Evolutionary conservation across 2,888 invertebrate species (phyloP).

Genomic region (Lysandra coridon): DNA sequence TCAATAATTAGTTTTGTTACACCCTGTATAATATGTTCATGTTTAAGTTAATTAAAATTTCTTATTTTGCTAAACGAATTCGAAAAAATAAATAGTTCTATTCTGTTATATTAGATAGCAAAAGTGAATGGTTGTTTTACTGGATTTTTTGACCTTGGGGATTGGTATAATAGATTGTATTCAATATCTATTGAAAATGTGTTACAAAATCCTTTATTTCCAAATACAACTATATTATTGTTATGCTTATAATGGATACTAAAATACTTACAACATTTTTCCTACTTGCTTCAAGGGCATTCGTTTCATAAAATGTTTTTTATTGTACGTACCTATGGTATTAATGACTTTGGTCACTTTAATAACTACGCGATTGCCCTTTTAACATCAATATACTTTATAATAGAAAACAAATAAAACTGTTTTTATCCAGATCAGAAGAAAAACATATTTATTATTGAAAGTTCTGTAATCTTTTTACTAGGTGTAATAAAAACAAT

Average conservation of each 20-base stretch:
- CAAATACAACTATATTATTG: too few relatives aligned
- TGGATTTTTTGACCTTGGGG: constrained; percentile 3
- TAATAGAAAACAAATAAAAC: too few relatives aligned
- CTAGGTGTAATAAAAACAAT: background rate
- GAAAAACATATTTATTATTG: background rate
- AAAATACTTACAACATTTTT: background rate
- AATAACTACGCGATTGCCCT: too few relatives aligned
- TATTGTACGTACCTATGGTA: too few relatives aligned
- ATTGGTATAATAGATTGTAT: background rate
- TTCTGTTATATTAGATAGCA: background rate
- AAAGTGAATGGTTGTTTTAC: background rate
- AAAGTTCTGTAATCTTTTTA: background rate
- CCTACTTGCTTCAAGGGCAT: background rate
- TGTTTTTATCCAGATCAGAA: background rate
- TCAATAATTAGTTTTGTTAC: background rate
- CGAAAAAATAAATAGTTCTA: background rate
- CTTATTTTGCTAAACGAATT: background rate
- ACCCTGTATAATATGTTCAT: too few relatives aligned
- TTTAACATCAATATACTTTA: too few relatives aligned
- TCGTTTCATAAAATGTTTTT: background rate
- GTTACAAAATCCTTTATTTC: background rate
- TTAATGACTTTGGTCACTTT: too few relatives aligned
- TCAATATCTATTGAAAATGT: background rate
- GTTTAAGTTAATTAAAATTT: background rate
- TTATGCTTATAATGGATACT: background rate